Evolutionary conservation across 2,113 vertebrate genomes (phyloP), one percentile per base, ranked within the genome.

Genomic region (Anser brachyrhynchus): DNA sequence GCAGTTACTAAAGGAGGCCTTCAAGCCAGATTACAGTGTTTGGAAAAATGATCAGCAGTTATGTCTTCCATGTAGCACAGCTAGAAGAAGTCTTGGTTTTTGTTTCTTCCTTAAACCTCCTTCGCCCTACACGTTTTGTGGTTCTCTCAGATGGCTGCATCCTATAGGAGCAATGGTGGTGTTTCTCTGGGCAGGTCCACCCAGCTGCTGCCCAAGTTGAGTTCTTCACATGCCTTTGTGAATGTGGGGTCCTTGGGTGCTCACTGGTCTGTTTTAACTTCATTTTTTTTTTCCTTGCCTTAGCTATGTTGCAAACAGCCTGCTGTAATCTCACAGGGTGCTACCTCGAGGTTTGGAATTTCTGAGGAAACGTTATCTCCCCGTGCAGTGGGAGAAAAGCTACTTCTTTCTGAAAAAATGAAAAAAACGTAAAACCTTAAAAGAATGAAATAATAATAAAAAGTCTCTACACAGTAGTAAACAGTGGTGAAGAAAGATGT

Each of bases 371-470:
- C 4, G 15, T 70, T 44, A 9, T 81, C 41, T 64, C 7, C 22
- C 22, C 0, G 0, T 31, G 14, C 33, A 26, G 12, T 0, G 23
- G 58, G 44, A 0, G 0, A 90, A 46, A 26, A 19, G 35, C 5
- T 20, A 43, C 15, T 75, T 33, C 12, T 37, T 75, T 33, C 31
- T 67, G 5, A 16, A 28, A 37, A 35, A 5, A 2, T 7, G 13
- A 19, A 55, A 8, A 23, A 18, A 1, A 1, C 15, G 57, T 69
- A 19, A 58, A 74, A 74, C 46, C 26, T 67, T 88, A 23, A 51
- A 51, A 51, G 21, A 51, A 51, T 12, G 11, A 28, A 61, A 73
- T 37, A 29, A 22, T 46, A 49, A 49, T 49, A 49, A 49, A 25
- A 51, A 25, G 12, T 80, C 22, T 49, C n/a, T 35, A 16, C 28